Base-by-base conservation (phyloP, 2,888 invertebrate species). In the Herminia tarsipennalis region DNA sequence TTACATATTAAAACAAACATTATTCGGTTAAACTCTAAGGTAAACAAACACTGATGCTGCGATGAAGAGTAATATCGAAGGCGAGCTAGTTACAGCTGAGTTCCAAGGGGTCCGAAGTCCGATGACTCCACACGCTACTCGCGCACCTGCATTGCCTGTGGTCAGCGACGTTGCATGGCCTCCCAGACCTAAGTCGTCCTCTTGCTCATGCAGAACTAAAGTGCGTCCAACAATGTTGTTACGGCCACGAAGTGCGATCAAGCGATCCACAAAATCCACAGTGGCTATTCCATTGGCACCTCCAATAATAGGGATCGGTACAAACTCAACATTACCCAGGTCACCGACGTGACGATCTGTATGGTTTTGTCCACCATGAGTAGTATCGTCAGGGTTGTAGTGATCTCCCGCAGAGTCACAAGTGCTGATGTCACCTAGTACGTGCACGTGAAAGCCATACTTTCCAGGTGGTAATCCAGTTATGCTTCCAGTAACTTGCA, bases 261-360 rank as follows among this genome's bases (percentile, higher is more conserved):
- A 10, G 2, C 17, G 77, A 68, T 95, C 95, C 1, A 73, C 75
- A 35, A 94, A 91, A 48, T 92, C 70, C 21, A 95, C 61, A 1
- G 41, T 66, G 0, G 94, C 94, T 0, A 89, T 67, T 1, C 77
- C 92, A 8, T 71, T 57, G 41, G 84, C 80, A 1, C 73, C 65
- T 42, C 85, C 80, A 1, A 73, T 65, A 0, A 66, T 78, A n/a
- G n/a, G n/a, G n/a, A n/a, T n/a, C n/a, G n/a, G n/a, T 32, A 90
- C 86, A 3, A 95, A 94, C 24, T 80, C 70, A 28, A 96, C 91
- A 76, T 96, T 96, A 1, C 96, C 96, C 28, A 96, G 86, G 76
- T 96, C 96, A 1, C 96, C 96, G 1, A 94, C 94, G 66, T 96
- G 96, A 14, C 95, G 92, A 2, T 83, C 82, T 0, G 67, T 52